Conservation (phyloP, 1,140 invertebrate genomes). For the Drosophila orena region DNA sequence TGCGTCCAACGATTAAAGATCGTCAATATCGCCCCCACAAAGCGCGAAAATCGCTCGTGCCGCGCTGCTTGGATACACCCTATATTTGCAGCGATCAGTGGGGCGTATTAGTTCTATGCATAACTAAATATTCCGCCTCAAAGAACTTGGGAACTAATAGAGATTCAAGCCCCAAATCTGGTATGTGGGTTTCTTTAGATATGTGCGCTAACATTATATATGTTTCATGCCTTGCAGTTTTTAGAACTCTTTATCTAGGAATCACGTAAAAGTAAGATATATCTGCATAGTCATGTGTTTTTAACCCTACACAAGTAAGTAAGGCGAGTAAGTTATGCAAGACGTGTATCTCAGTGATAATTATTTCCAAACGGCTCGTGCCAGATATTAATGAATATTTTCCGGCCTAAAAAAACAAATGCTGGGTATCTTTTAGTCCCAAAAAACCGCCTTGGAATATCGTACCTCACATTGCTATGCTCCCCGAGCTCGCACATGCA, state of each 20-base stretch:
- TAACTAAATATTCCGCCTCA: neutral
- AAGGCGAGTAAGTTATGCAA: neutral
- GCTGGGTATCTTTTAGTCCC: conserved; percentile 1
- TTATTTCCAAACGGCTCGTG: too few relatives aligned
- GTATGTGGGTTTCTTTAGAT: neutral
- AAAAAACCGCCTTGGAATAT: neutral
- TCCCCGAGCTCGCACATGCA: too few relatives aligned
- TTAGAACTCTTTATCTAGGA: too few relatives aligned
- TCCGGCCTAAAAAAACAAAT: neutral
- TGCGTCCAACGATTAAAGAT: conserved; percentile 42
- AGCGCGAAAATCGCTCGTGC: conserved; percentile 42
- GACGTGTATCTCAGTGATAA: neutral
- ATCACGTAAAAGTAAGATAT: too few relatives aligned
- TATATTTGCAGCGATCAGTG: neutral
- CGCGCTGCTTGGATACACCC: conserved; percentile 7
- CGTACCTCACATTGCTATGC: too few relatives aligned
- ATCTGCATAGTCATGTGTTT: too few relatives aligned
- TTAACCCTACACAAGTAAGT: too few relatives aligned
- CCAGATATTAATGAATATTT: neutral
- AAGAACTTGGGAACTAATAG: conserved; percentile 1
- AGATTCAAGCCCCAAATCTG: neutral
- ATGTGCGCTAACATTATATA: too few relatives aligned
- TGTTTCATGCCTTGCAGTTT: too few relatives aligned
- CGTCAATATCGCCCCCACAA: conserved; percentile 65
- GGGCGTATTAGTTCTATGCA: neutral